Conservation (phyloP, 1,140 invertebrate genomes). For the Eufriesea mexicana region DNA sequence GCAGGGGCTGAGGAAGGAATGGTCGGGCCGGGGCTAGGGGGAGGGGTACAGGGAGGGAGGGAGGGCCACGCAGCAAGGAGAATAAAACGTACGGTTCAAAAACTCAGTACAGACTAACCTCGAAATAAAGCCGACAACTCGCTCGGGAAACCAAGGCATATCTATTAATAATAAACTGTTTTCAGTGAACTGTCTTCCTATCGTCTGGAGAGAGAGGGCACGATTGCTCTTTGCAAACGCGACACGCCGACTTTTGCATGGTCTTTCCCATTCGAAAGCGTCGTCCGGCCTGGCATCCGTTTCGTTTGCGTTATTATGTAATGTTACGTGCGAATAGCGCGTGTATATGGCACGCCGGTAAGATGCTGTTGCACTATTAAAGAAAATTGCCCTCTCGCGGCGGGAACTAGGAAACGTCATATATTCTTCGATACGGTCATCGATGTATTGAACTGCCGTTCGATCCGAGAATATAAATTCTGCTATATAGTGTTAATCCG, state of each 20-base stretch:
- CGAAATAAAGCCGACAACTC: slow-evolving; percentile 71
- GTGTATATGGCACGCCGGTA: slow-evolving; percentile 7
- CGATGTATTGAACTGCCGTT: background rate
- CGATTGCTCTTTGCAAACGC: slow-evolving; percentile 20
- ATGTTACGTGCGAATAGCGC: slow-evolving; percentile 43
- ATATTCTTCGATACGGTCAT: background rate
- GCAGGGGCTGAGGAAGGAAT: slow-evolving; percentile 66
- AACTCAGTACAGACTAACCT: slow-evolving; percentile 73
- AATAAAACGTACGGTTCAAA: slow-evolving; percentile 76
- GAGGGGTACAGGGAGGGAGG: slow-evolving; percentile 3
- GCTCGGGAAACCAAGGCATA: slow-evolving; percentile 51
- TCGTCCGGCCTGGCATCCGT: background rate
- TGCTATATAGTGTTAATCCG: background rate
- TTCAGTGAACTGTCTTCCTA: slow-evolving; percentile 54
- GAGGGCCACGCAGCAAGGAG: slow-evolving; percentile 61
- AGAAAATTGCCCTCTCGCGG: slow-evolving; percentile 18
- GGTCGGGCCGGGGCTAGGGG: slow-evolving; percentile 34
- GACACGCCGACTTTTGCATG: slow-evolving; percentile 7
- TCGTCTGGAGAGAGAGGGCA: slow-evolving; percentile 14
- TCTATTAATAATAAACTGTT: slow-evolving; percentile 72
- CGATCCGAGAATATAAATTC: background rate
- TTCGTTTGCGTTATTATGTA: slow-evolving; percentile 44
- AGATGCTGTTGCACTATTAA: slow-evolving; percentile 29
- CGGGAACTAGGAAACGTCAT: background rate
- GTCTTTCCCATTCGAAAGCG: slow-evolving; percentile 29